Evolutionary conservation across 30 jellyfish, hydroid and myxozoan genomes (phyloP), one percentile per base, ranked within the genome.

Genomic region (Euphysa ruthae): DNA sequence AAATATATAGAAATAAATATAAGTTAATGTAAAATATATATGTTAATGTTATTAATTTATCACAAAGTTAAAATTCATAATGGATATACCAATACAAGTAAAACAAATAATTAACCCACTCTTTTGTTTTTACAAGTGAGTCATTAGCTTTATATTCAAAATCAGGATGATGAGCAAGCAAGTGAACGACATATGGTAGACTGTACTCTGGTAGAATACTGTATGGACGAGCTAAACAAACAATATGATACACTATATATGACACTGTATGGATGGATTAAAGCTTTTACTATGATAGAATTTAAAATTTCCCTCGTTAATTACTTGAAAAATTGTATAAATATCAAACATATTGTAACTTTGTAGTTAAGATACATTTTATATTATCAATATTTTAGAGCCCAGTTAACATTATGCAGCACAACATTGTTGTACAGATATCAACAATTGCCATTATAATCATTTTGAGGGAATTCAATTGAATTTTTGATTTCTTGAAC

Each of bases 101-200:
- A 38, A 38, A 38, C 14, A 8, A 19, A 14, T n/a, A 8, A 43
- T 14, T 15, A 29, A 49, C 95, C 71, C 49, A 86, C 96, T 86
- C 94, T 73, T 74, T 86, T 23, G 93, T 73, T 21, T 79, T 84
- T 51, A 33, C 35, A 29, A 86, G 54, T 4, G 92, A 73, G 14
- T 86, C 92, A 29, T 54, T 52, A 32, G 56, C 81, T 33, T 62
- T 79, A 8, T 72, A 82, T 20, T 79, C 74, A 55, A 86, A 86
- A 34, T 79, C 96, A 1, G 96, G 96, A 27, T 86, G 89, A 54
- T 86, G 91, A 28, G 96, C 94, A 69, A 86, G 52, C 25, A 86
- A 52, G 61, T 86, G 88, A 13, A 86, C 91, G 24, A 62, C 92
- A 74, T 71, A 79, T 6, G 96, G 94, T 32, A 86, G 62, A 19